Conservation (phyloP, 2,888 invertebrate genomes). For the Meta bourneti region DNA sequence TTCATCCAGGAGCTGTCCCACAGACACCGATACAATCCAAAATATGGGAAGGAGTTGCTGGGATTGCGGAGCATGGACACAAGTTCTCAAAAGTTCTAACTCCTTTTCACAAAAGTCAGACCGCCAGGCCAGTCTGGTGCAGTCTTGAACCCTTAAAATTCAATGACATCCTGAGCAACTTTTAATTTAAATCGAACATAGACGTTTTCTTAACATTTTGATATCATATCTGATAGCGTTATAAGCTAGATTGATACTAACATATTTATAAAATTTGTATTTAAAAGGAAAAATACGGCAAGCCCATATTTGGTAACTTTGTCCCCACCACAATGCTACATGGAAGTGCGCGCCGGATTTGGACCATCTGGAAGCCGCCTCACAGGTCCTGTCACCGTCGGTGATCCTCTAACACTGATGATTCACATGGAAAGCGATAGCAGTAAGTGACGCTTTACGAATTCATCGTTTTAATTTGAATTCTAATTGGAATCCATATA, state of each 20-base stretch:
- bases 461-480: background rate
- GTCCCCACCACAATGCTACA: conserved; percentile 96
- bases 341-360: conserved; percentile 96
- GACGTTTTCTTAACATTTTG: too few species aligned
- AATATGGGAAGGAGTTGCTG: too few species aligned
- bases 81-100: too few species aligned
- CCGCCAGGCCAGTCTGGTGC: too few species aligned
- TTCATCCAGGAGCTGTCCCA: too few species aligned
- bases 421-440: conserved; percentile 97
- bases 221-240: background rate
- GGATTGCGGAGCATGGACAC: too few species aligned
- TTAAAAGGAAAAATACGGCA: conserved; percentile 86
- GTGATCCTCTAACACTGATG: conserved; percentile 93
- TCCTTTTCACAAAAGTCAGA: too few species aligned
- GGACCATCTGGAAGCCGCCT: conserved; percentile 92
- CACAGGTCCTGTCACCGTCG: conserved; percentile 93
- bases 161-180: too few species aligned
- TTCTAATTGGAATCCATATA: background rate
- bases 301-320: conserved; percentile 96
- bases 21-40: too few species aligned
- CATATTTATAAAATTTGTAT: background rate
- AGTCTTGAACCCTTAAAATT: too few species aligned
- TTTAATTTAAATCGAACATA: too few species aligned
- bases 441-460: conserved; percentile 83
- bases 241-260: background rate